These are phyloP conservation scores for Chirona hameri DNA, from an alignment of 2,888 invertebrate genomes.

Conservation along the genomic window DNA sequence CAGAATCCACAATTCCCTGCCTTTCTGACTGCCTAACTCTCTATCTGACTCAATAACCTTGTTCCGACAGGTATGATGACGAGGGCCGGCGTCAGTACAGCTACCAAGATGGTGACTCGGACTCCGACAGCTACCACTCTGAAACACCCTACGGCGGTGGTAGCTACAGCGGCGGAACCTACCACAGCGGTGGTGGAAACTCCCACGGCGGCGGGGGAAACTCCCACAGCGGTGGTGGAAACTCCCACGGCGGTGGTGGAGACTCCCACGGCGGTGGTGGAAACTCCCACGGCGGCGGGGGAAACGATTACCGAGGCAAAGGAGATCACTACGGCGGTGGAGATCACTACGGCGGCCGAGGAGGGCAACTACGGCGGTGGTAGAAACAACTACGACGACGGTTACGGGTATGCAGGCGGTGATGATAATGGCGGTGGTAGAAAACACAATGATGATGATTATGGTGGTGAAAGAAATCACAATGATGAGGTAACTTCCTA, in stretches of 20 bases:
- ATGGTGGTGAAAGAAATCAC: background rate
- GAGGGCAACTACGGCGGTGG: background rate
- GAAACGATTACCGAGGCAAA: background rate
- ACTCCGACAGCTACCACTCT: conserved; percentile 4
- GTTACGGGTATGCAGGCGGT: background rate
- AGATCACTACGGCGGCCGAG: background rate
- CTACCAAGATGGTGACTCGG: background rate
- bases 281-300: background rate
- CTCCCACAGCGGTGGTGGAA: no score
- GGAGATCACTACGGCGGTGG: background rate
- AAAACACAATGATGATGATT: background rate
- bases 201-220: background rate
- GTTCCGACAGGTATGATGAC: background rate
- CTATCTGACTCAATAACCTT: no score
- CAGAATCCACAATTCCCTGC: no score
- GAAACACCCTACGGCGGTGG: background rate
- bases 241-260: background rate
- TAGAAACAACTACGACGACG: background rate
- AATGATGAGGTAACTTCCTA: no score
- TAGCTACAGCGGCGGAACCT: background rate
- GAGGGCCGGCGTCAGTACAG: background rate
- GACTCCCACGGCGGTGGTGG: background rate
- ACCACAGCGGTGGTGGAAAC: background rate
- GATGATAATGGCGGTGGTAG: background rate
- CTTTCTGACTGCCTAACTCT: no score